phyloP scores from a whole-genome alignment of 1,140 invertebrate species.

The Zaprionus gabonicus region DNA sequence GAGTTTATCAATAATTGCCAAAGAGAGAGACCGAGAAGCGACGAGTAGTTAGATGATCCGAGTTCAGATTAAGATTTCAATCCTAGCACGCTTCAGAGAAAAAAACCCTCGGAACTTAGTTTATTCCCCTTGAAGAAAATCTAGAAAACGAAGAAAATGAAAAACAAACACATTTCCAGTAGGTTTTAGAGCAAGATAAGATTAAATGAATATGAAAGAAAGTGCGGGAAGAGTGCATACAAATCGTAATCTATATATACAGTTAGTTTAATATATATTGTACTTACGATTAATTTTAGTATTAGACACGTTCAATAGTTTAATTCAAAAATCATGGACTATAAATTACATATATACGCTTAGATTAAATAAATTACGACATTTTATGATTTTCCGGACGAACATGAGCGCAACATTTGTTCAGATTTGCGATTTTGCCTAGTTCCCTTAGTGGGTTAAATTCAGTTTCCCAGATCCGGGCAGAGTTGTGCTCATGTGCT shows the following conservation, averaged over 20 bases:
- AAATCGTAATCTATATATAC: constrained; percentile 45
- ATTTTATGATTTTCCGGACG: constrained; percentile 18
- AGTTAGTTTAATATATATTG: constrained; percentile 44
- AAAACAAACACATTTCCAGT: constrained; percentile 71
- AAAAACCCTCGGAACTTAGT: not conserved
- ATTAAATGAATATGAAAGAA: constrained; percentile 9
- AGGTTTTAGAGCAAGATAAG: constrained; percentile 52
- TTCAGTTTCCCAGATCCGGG: constrained; percentile 65
- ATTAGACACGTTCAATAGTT: constrained; percentile 49
- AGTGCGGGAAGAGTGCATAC: constrained; percentile 27
- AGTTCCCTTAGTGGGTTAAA: constrained; percentile 79
- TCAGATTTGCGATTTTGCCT: constrained; percentile 67
- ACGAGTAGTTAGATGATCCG: constrained; percentile 12
- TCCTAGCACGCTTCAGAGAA: constrained; percentile 58
- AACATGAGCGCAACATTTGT: constrained; percentile 40
- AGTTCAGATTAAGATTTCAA: not conserved
- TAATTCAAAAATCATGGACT: constrained; percentile 32
- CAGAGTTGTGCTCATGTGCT: constrained; percentile 44
- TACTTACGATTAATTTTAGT: constrained; percentile 56
- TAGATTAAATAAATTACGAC: constrained; percentile 20
- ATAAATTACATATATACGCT: constrained; percentile 15
- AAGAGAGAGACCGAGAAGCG: constrained; percentile 38
- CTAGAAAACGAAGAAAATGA: constrained; percentile 14
- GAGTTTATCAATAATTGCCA: constrained; percentile 73
- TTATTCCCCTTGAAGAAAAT: constrained; percentile 14